A percentile compares a stretch with the other conserved stretches of the same genome.
Conservation (phyloP, 2,888 invertebrate genomes). For the Apantesis nais region DNA sequence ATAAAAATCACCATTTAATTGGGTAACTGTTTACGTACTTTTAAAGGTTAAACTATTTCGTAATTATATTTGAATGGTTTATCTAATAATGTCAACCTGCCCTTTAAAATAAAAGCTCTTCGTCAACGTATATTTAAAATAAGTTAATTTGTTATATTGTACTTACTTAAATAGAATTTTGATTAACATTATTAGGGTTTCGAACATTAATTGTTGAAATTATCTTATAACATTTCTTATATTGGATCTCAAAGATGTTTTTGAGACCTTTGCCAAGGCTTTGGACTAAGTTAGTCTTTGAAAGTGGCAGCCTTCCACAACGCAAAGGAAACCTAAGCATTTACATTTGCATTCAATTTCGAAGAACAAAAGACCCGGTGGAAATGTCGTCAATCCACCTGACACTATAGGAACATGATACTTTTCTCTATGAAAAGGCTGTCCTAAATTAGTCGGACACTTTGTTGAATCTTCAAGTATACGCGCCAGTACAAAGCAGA, state of each 20-base stretch:
- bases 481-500: neutral
- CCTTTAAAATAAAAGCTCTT: neutral
- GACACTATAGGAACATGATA: neutral
- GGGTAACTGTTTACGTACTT: neutral
- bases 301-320: neutral
- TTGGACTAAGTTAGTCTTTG: neutral
- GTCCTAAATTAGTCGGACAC: neutral
- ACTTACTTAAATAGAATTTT: neutral
- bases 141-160: neutral
- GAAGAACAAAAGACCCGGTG: neutral
- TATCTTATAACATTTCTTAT: neutral
- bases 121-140: neutral
- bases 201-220: neutral
- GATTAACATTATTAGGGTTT: neutral
- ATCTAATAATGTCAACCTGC: neutral
- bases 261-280: neutral
- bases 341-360: neutral
- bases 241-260: neutral
- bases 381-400: neutral
- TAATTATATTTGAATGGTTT: neutral
- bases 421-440: neutral
- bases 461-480: neutral
- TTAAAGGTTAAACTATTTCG: neutral
- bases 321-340: neutral
- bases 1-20: neutral